Evolutionary conservation across 1,140 invertebrate species (phyloP).

Genomic region (Glomeris maerens): DNA sequence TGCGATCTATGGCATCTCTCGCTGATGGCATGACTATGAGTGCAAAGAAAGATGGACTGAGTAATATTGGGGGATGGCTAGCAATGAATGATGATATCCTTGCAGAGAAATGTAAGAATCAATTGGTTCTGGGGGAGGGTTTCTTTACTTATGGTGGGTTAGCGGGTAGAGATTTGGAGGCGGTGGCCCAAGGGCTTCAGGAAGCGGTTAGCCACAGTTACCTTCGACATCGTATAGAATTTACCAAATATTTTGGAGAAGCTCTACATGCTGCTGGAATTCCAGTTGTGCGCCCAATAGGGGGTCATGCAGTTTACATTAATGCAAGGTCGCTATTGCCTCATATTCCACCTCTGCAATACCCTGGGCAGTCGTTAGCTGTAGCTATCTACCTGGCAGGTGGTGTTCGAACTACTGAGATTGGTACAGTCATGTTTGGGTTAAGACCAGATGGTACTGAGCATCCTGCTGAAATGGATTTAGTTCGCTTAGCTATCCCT

Average conservation of each 20-base stretch:
- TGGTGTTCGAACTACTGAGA: neutral
- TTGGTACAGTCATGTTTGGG: neutral
- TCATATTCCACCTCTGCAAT: slow-evolving; percentile 2
- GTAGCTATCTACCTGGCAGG: neutral
- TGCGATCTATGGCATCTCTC: slow-evolving; percentile 9
- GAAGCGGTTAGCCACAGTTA: slow-evolving; percentile 14
- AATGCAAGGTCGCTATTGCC: neutral
- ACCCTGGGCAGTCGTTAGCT: slow-evolving; percentile 6
- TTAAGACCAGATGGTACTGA: neutral
- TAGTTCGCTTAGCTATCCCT: slow-evolving; percentile 7
- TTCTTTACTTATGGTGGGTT: slow-evolving; percentile 14
- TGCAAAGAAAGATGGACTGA: slow-evolving; percentile 15
- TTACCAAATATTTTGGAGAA: slow-evolving; percentile 4
- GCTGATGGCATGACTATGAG: slow-evolving; percentile 10
- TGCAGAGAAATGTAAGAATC: neutral
- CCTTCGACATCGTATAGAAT: slow-evolving; percentile 8
- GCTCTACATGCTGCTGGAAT: neutral
- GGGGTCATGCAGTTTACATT: neutral
- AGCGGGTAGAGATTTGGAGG: slow-evolving; percentile 13
- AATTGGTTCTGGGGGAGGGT: slow-evolving; percentile 9
- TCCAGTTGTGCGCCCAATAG: neutral
- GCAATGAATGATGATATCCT: slow-evolving; percentile 3
- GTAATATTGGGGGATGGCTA: slow-evolving; percentile 12
- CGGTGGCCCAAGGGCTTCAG: slow-evolving; percentile 9
- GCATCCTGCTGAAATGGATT: neutral